A percentile compares a stretch with the other conserved stretches of the same genome.
Conservation (phyloP, 2,113 vertebrate species). For the Forbesichthys papilliferus region DNA sequence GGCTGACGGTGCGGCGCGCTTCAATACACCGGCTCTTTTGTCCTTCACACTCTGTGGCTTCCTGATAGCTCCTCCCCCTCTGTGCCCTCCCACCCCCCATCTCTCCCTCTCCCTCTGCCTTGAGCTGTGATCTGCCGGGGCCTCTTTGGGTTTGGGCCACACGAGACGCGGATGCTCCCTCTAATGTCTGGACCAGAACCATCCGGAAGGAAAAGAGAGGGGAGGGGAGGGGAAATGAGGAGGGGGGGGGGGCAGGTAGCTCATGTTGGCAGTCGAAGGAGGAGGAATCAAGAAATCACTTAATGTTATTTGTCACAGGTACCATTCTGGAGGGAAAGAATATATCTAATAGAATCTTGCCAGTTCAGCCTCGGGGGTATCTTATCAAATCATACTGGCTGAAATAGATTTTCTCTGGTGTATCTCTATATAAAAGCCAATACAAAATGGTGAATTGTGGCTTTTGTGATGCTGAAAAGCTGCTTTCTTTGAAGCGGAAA, state of each 20-base stretch:
- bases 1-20: slow-evolving; percentile 74
- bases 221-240: no score
- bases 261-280: slow-evolving; percentile 27
- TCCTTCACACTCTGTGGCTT: slow-evolving; percentile 83
- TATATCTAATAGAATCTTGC: slow-evolving; percentile 34
- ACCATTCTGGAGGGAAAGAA: slow-evolving; percentile 12
- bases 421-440: slow-evolving; percentile 4
- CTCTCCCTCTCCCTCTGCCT: slow-evolving; percentile 53
- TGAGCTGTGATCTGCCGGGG: slow-evolving; percentile 76
- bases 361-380: slow-evolving; percentile 6
- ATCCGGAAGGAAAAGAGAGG: slow-evolving; percentile 15
- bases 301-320: slow-evolving; percentile 43
- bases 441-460: neutral
- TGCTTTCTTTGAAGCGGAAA: slow-evolving; percentile 3
- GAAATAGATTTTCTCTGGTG: slow-evolving; percentile 11
- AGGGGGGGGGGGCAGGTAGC: no score
- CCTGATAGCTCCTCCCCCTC: slow-evolving; percentile 78
- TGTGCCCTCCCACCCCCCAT: slow-evolving; percentile 31
- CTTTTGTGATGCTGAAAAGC: slow-evolving; percentile 11
- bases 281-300: slow-evolving; percentile 48
- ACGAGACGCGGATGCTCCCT: slow-evolving; percentile 67
- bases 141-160: slow-evolving; percentile 65
- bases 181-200: slow-evolving; percentile 65
- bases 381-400: slow-evolving; percentile 14
- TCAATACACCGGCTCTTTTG: slow-evolving; percentile 80